Conservation (phyloP, 2,113 vertebrate species). For the Mus musculus region DNA sequence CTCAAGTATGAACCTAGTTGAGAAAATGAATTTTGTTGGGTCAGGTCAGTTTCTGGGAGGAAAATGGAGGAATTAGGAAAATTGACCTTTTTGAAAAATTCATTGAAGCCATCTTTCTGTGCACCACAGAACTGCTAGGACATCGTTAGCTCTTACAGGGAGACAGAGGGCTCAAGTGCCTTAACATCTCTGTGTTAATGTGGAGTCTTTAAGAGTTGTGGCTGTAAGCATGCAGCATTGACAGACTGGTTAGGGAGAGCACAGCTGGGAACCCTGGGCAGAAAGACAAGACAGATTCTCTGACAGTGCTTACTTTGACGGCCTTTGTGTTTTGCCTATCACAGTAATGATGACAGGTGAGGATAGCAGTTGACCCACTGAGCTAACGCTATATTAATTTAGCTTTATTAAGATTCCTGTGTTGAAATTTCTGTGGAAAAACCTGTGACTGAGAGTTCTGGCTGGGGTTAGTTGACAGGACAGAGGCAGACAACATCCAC, state of each 20-base stretch:
- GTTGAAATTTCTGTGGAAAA: slow-evolving; percentile 24
- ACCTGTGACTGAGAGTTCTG: neutral
- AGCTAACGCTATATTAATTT: slow-evolving; percentile 15
- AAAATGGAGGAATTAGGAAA: neutral
- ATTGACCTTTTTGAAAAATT: neutral
- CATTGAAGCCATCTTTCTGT: neutral
- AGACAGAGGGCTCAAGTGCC: neutral
- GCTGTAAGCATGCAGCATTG: neutral
- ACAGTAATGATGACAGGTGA: neutral
- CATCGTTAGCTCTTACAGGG: neutral
- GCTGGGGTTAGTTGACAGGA: neutral
- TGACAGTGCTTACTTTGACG: neutral
- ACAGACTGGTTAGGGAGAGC: neutral
- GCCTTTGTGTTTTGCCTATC: slow-evolving; percentile 23
- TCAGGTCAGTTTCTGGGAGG: neutral
- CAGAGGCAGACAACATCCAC: neutral
- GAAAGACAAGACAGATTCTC: neutral
- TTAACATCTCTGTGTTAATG: neutral
- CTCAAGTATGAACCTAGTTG: slow-evolving; percentile 13
- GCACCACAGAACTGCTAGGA: neutral
- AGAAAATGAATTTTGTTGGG: slow-evolving; percentile 11
- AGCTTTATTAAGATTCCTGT: neutral
- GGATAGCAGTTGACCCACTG: neutral
- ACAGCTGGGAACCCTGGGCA: neutral
- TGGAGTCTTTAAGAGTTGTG: neutral